phyloP scores from a whole-genome alignment of 2,797 vertebrate genomes.

The Myoxocephalus aenaeus region DNA sequence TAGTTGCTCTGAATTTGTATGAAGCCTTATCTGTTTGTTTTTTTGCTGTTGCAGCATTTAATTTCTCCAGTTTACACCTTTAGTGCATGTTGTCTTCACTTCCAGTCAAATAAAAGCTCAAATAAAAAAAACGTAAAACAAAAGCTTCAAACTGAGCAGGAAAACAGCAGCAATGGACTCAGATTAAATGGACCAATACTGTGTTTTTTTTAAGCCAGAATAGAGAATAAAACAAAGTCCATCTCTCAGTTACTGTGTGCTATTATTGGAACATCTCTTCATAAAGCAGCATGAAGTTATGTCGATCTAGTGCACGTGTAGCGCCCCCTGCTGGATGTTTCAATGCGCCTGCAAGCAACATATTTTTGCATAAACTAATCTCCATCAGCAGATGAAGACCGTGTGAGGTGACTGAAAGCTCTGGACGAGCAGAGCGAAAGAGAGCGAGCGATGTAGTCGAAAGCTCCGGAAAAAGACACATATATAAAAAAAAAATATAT shows the following conservation, averaged over 20 bases:
- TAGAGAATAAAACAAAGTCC: background rate
- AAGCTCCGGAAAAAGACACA: background rate
- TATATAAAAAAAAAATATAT: too few species aligned
- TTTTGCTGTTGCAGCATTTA: too few species aligned
- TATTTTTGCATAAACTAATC: background rate
- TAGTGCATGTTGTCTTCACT: too few species aligned
- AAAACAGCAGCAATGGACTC: background rate
- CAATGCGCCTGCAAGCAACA: background rate
- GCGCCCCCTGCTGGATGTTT: constrained; percentile 21
- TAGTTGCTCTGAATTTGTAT: background rate
- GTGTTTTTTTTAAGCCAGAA: background rate
- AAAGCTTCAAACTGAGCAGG: too few species aligned
- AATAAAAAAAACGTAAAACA: too few species aligned
- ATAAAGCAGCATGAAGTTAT: background rate
- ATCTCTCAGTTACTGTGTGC: background rate
- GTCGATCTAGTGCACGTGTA: background rate
- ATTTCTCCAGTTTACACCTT: too few species aligned
- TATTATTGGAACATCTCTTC: background rate
- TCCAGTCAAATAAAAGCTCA: too few species aligned
- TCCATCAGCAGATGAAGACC: background rate
- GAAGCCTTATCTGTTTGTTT: too few species aligned
- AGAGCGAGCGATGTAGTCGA: background rate
- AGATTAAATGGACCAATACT: background rate
- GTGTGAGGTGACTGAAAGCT: background rate
- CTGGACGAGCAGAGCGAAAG: background rate